Base-by-base conservation (phyloP, 2,797 vertebrate genomes). In the Phylloscopus collybita region DNA sequence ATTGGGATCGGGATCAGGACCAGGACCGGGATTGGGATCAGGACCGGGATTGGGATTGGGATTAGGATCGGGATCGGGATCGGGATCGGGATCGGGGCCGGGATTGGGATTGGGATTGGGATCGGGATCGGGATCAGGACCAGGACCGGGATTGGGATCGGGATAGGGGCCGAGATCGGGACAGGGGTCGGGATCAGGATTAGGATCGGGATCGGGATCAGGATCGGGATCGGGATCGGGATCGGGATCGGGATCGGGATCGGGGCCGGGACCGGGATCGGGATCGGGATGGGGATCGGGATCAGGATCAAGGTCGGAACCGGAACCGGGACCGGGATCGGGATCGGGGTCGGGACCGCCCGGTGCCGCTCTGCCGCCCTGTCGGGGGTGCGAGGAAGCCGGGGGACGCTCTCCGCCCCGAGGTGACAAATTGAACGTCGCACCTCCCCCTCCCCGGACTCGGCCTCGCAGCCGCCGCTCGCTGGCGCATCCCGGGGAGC, bases 61-160 rank as follows among this genome's bases (percentile, higher is more conserved):
- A 15, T 15, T 13, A 9, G 32, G 19, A 40, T 0, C 3, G 53
- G 17, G 45, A 26, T 27, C 8, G 32, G 73, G 36, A 49, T 2
- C 5, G 10, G 29, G 15, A 11, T 16, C 5, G 3, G 40, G 40
- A 21, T 1, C 3, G 5, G 51, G 25, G 14, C 11, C 3, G 9
- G 51, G 51, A 29, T 3, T 1, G 12, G 54, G 54, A 15, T 15
- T 13, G 13, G 32, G 19, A 40, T 0, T 2, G 53, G 17, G 45
- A 26, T 27, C 8, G 32, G 73, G 36, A 49, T 2, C 5, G 10
- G 29, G 15, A 11, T 16, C 5, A 2, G 40, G 40, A 21, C 1
- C 3, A 4, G 51, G 25, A 17, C 11, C 3, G 9, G 51, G 51
- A 29, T 3, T 1, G 13, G 70, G 19, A 23, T 23, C 1, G 8